Evolutionary conservation across 2,888 invertebrate species (phyloP), one percentile per base, ranked within the genome.

Genomic region (Resseliella maxima): DNA sequence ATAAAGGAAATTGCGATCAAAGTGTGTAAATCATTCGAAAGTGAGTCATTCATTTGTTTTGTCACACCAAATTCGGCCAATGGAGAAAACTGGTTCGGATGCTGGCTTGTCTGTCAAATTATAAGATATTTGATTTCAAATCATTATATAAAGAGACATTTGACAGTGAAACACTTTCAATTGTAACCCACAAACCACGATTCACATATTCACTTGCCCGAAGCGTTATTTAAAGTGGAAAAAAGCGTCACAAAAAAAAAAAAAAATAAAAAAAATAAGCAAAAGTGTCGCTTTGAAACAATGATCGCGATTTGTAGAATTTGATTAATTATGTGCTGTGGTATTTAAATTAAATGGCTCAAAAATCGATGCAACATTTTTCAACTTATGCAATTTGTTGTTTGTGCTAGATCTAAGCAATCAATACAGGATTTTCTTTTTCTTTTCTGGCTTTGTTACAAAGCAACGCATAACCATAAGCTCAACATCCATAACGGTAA

Each of bases 81-180:
- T 5, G 41, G 46, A 50, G 18, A 50, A 50, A 50, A 50, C 46
- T 50, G 2, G 18, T 50, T 50, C 15, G 46, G 46, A 50, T 41
- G 41, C 41, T 41, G 41, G 41, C n/a, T 41, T 41, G 24, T 59
- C 59, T 59, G n/a, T 3, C 18, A 5, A 27, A n/a, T 59, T 6
- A 59, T 3, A 12, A 24, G 12, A 3, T 3, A 59, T 50, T 50
- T 50, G 12, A 50, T 50, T 50, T 8, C 8, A 50, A 50, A 15
- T 50, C 24, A 24, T 59, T 59, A 59, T 24, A 27, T 59, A 59
- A 59, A 59, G 6, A 8, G 1, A 8, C 8, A 8, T 5, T 3
- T 59, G 59, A 24, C 59, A 59, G 59, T 59, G 59, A 59, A 59
- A 24, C 59, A 59, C 59, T 59, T 59, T 59, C 59, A 24, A 59